Evolutionary conservation across 2,888 invertebrate genomes (phyloP), one percentile per base, ranked within the genome.

Genomic region (Carcina quercana): DNA sequence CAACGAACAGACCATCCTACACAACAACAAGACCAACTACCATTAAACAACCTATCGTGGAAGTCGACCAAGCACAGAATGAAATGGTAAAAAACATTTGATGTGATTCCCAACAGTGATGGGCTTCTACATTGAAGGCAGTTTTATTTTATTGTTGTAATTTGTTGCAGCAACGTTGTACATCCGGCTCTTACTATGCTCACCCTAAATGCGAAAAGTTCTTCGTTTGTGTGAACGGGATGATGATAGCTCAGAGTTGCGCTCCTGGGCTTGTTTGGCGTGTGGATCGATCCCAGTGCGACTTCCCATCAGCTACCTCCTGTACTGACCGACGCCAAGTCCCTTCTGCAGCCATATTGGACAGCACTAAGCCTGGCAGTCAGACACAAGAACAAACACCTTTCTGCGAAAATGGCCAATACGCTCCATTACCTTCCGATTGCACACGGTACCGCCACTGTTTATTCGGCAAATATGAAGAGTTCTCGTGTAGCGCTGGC

Each of bases 201-300:
- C 91, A 91, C 51, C 87, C 89, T 0, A 86, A 88, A 29, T 95
- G 94, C 53, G 88, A 88, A 32, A 88, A 87, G 50, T 94, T 92
- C 67, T 89, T 89, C 52, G 88, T 94, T 12, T 95, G 95, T 59
- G 90, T 92, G 6, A 92, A 93, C 62, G 89, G 89, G 1, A 69
- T 86, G n/a, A 69, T 91, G 30, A 84, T 92, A 2, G 70, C 88
- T 0, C 91, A 90, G 51, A 86, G 86, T 33, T 95, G 95, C 54
- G 92, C 92, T 0, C 89, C 91, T 0, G 91, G 93, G 1, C 82
- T 94, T 1, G 89, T 90, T 38, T 95, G 93, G 89, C 88, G 89
- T 47, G 79, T 85, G 5, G 82, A 88, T 4, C 74, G 78, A 3
- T 84, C 86, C 8, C 89, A 89, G 50, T 95, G 95, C 55, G 93